Percentiles rank a stretch among this genome's conserved stretches.
Evolutionary conservation across 2,888 invertebrate species (phyloP).

Genomic region (Nomada goodeniana): DNA sequence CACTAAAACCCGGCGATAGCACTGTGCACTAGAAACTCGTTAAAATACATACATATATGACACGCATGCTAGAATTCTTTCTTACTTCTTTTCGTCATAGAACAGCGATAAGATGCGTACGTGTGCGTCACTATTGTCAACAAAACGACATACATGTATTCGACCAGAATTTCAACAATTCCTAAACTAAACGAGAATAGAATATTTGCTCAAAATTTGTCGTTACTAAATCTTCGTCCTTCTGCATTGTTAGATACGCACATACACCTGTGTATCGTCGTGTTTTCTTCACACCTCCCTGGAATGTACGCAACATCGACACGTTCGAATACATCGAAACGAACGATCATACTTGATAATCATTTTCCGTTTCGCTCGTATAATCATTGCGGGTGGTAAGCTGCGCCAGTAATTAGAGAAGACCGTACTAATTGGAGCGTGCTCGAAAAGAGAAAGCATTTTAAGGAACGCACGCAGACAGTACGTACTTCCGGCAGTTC

Average conservation of each 20-base stretch:
- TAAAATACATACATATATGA: conserved; percentile 19
- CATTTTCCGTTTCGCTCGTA: conserved; percentile 38
- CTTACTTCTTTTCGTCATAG: conserved; percentile 5
- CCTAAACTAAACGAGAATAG: neutral
- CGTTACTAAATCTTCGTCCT: neutral
- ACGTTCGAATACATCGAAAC: conserved; percentile 13
- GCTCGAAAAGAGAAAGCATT: conserved; percentile 70
- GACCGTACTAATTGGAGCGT: conserved; percentile 69
- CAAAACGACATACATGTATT: neutral
- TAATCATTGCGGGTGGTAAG: conserved; percentile 48
- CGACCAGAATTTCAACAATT: neutral
- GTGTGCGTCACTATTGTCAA: neutral
- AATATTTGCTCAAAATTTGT: neutral
- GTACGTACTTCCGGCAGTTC: conserved; percentile 62
- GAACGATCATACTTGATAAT: conserved; percentile 39
- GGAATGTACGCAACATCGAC: conserved; percentile 10
- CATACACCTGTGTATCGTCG: too few relatives aligned
- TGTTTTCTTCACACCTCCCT: too few relatives aligned
- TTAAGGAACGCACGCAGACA: conserved; percentile 55
- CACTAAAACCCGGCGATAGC: conserved; percentile 40
- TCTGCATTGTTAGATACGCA: too few relatives aligned
- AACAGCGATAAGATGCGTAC: conserved; percentile 22
- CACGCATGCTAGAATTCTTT: conserved; percentile 21
- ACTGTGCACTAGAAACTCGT: neutral
- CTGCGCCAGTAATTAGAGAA: conserved; percentile 65